phyloP scores from a whole-genome alignment of 2,888 invertebrate species.

The Hypercompe scribonia region DNA sequence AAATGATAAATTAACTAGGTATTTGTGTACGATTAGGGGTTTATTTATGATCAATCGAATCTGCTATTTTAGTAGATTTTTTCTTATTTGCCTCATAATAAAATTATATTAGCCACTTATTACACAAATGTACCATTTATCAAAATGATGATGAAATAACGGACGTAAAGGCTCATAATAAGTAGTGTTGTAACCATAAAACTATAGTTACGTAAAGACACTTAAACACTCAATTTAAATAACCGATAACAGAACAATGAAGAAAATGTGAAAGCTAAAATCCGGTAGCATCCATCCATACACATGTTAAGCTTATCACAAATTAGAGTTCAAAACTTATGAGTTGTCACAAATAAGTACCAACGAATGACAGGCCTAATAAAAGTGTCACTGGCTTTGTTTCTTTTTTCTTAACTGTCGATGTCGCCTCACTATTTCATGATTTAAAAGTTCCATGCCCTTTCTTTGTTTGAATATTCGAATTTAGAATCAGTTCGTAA shows the following conservation, averaged over 20 bases:
- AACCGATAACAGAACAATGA: conserved; percentile 51
- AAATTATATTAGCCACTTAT: neutral
- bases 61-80: neutral
- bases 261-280: conserved; percentile 76
- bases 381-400: conserved; percentile 82
- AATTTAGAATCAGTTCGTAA: conserved; percentile 64
- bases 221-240: conserved; percentile 48
- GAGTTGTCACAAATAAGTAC: conserved; percentile 77
- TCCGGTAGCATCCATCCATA: conserved; percentile 74
- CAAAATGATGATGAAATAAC: conserved; percentile 47
- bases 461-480: conserved; percentile 78
- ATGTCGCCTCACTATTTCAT: conserved; percentile 79
- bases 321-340: conserved; percentile 81
- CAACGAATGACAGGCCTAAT: conserved; percentile 78
- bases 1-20: neutral
- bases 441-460: conserved; percentile 84
- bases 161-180: conserved; percentile 22
- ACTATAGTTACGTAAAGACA: conserved; percentile 35
- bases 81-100: neutral
- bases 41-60: neutral
- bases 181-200: conserved; percentile 45
- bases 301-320: conserved; percentile 81
- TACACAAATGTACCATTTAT: conserved; percentile 24
- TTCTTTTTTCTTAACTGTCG: conserved; percentile 69
- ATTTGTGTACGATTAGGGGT: neutral